These are phyloP conservation scores for Myrmophylax atrothorax DNA, from an alignment of 2,113 vertebrate species.

Conservation along the genomic window DNA sequence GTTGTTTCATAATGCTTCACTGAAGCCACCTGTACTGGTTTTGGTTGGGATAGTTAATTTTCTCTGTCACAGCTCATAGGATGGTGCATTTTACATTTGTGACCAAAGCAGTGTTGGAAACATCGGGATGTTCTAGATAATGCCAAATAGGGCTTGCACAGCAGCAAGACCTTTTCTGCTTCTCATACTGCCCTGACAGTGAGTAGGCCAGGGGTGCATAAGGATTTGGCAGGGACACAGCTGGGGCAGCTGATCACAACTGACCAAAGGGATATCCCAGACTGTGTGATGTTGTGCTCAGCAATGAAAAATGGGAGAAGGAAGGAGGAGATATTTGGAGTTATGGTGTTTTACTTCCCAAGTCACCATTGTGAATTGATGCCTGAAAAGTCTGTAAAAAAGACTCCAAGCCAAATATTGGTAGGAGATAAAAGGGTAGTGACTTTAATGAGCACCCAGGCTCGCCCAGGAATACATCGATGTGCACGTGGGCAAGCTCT, in stretches of 20 bases:
- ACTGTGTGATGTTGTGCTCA: neutral
- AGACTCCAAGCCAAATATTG: too few relatives aligned
- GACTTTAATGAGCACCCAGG: too few relatives aligned
- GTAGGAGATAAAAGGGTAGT: too few relatives aligned
- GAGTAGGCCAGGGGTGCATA: neutral
- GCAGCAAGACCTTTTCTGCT: neutral
- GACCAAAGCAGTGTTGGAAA: neutral
- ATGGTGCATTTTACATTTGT: neutral
- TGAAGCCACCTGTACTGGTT: neutral
- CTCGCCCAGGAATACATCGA: too few relatives aligned
- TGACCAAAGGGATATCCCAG: neutral
- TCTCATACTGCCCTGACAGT: neutral
- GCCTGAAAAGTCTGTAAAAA: too few relatives aligned
- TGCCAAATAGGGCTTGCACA: neutral
- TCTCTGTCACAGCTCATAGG: neutral
- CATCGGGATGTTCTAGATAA: neutral
- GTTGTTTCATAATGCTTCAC: neutral
- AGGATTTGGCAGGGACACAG: neutral
- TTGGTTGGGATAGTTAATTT: neutral
- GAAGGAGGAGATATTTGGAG: neutral
- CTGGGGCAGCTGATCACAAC: neutral
- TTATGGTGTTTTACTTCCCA: neutral
- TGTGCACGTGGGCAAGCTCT: too few relatives aligned
- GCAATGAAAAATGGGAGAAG: neutral
- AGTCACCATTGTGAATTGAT: fast-evolving